Conservation (phyloP, 2,888 invertebrate species). For the Geotrupes spiniger region DNA sequence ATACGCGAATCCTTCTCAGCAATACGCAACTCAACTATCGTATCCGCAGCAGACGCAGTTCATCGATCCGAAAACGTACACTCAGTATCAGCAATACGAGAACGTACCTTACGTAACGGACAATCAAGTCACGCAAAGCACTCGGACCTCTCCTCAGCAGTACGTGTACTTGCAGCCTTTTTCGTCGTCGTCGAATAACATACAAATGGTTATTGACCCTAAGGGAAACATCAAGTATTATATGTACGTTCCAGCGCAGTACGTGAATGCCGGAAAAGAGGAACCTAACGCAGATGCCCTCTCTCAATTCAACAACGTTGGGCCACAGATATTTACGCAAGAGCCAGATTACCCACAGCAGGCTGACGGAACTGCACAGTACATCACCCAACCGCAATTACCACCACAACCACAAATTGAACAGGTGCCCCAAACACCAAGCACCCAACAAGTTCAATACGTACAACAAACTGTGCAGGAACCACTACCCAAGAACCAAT, state of each 20-base stretch:
- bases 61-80: conserved; percentile 27
- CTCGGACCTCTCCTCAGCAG: conserved; percentile 34
- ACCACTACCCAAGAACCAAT: conserved; percentile 15
- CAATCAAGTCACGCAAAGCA: conserved; percentile 34
- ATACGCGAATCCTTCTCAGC: no score
- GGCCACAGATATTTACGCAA: conserved; percentile 20
- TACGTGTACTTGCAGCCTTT: conserved; percentile 37
- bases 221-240: conserved; percentile 43
- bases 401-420: conserved; percentile 19
- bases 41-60: conserved; percentile 26
- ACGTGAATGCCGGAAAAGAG: conserved; percentile 16
- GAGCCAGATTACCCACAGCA: conserved; percentile 18
- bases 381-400: conserved; percentile 16
- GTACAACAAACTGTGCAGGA: conserved; percentile 8
- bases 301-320: conserved; percentile 17
- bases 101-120: conserved; percentile 41
- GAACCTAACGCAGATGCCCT: conserved; percentile 14
- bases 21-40: conserved; percentile 18
- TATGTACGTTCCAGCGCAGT: conserved; percentile 38
- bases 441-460: conserved; percentile 18
- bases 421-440: conserved; percentile 10
- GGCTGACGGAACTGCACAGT: conserved; percentile 11
- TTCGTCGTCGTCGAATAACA: conserved; percentile 37
- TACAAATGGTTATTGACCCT: conserved; percentile 43
- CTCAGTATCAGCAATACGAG: conserved; percentile 37